A percentile compares a stretch with the other conserved stretches of the same genome.
Evolutionary conservation across 2,113 vertebrate genomes (phyloP).

Genomic region (Platysteira castanea): DNA sequence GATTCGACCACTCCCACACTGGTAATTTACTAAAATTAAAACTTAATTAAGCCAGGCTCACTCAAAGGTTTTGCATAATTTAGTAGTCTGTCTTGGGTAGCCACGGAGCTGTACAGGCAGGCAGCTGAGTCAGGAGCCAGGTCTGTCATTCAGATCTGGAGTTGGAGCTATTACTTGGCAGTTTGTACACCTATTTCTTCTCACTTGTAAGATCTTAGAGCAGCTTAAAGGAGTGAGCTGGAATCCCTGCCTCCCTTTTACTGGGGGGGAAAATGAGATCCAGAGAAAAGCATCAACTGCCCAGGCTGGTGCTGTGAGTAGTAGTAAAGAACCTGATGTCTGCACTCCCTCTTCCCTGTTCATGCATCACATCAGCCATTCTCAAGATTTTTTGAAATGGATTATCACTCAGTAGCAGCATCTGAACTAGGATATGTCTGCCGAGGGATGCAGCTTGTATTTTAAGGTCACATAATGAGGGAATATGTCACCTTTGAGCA

Average conservation of each 20-base stretch:
- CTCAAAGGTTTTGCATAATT: slow-evolving; percentile 85
- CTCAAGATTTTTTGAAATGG: not conserved
- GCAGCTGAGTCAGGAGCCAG: not conserved
- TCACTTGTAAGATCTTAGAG: not conserved
- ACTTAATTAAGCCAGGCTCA: slow-evolving; percentile 85
- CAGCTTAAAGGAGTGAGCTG: not conserved
- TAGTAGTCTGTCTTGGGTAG: slow-evolving; percentile 64
- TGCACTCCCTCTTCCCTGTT: not conserved
- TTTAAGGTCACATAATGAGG: not conserved
- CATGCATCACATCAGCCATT: not conserved
- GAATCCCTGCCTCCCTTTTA: not conserved
- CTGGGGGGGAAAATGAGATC: not conserved
- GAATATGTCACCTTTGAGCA: not conserved
- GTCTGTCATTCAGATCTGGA: not conserved
- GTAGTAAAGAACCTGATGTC: not conserved
- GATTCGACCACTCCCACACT: slow-evolving; percentile 70
- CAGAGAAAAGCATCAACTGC: not conserved
- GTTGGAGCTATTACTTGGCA: not conserved
- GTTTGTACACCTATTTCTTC: not conserved
- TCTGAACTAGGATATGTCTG: not conserved
- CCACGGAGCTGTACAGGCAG: not conserved
- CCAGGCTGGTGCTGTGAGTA: not conserved
- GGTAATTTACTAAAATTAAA: slow-evolving; percentile 91
- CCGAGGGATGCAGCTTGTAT: not conserved
- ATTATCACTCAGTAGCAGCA: not conserved